Evolutionary conservation across 53 echinoderm and acorn worm genomes (phyloP), one percentile per base, ranked within the genome.

Genomic region (Astropecten irregularis): DNA sequence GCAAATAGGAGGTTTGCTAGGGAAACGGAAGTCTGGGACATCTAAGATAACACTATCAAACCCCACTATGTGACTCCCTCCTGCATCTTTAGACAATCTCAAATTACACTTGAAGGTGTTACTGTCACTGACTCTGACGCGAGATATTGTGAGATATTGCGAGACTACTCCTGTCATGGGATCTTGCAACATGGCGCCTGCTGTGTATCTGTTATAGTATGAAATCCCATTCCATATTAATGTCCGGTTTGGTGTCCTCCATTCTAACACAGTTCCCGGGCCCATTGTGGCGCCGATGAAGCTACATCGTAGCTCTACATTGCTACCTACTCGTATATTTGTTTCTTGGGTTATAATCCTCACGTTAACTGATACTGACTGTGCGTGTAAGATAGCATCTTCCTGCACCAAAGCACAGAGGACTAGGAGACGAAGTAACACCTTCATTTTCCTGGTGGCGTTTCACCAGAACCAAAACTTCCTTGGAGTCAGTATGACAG

Each of bases 171-270:
- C 61, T 18, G 61, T 16, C 15, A 0, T 33, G 4, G 60, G 61
- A 10, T 79, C 62, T 16, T 33, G 19, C 1, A 38, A 9, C 61
- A 79, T 46, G 4, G n/a, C 9, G 44, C 63, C 29, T 9, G 38
- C 47, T 6, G 2, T 34, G 61, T 50, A 59, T 1, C 15, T 60
- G 30, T 47, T 60, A 37, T 30, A 18, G 48, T 62, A 79, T 3
- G 79, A 61, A 7, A 31, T 44, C 1, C 79, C 79, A 13, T 79
- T 47, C 79, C 79, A 79, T 0, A 79, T 35, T 19, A 79, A 37
- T 1, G 79, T 79, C 46, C 44, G 38, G 20, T 47, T 47, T 15
- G 61, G 47, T n/a, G 30, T 62, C 33, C 79, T 42, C 79, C 79
- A 79, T 46, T 79, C 79, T 1, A 79, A 20, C 4, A 79, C 46